phyloP scores from a whole-genome alignment of 2,113 vertebrate genomes.

The Terrapene triunguis region DNA sequence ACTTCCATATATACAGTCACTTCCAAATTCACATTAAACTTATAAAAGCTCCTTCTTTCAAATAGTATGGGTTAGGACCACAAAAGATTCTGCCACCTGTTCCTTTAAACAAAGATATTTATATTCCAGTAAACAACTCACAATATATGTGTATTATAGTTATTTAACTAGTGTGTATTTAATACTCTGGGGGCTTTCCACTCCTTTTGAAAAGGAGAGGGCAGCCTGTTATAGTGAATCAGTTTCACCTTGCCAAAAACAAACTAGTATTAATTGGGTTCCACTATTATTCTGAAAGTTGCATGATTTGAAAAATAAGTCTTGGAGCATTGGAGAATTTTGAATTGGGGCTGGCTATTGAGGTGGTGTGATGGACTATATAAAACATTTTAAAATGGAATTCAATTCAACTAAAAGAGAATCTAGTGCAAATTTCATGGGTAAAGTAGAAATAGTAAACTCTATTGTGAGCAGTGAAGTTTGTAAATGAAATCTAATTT shows the following conservation, averaged over 20 bases:
- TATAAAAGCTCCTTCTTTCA: background rate
- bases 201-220: background rate
- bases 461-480: background rate
- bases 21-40: background rate
- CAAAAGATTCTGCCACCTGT: background rate
- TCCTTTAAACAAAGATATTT: background rate
- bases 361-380: background rate
- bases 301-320: background rate
- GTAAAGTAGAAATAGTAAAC: background rate
- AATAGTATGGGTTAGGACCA: background rate
- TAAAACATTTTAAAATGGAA: background rate
- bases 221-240: background rate
- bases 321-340: background rate
- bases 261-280: background rate
- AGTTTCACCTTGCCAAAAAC: background rate
- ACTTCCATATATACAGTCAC: background rate
- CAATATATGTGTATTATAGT: background rate
- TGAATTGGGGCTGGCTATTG: background rate
- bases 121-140: background rate
- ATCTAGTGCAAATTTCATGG: background rate
- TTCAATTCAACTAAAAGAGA: background rate
- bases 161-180: background rate
- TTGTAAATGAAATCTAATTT: background rate
- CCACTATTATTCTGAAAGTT: background rate
- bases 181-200: background rate